Evolutionary conservation across 2,888 invertebrate genomes (phyloP), one percentile per base, ranked within the genome.

Genomic region (Agrotis clavis): DNA sequence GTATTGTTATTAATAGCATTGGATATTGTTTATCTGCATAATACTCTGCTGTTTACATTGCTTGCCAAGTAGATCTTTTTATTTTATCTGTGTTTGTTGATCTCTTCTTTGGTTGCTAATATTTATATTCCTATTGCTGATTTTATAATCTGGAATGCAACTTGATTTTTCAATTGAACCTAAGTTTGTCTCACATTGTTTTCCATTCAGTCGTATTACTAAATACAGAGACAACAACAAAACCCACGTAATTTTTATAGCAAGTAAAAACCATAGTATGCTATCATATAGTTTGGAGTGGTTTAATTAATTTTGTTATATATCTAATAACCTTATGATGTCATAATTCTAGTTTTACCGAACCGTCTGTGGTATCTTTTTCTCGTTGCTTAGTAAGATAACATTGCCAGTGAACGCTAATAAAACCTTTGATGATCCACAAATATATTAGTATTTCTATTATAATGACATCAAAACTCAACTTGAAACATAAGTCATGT

Each of bases 401-500:
- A 5, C 7, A 57, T 47, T 35, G 68, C 30, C n/a, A 21, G 25
- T 19, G 14, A 41, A 18, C 25, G 30, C 9, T 25, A 53, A 13
- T 47, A 1, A 4, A 35, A 57, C 18, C 14, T 57, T 30, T 77
- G 5, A 59, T 47, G 47, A 45, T 13, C n/a, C n/a, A 56, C 30
- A 25, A 54, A 48, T 16, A 67, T 13, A 59, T n/a, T n/a, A 53
- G 41, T 56, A 61, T 48, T 77, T 51, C 13, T 70, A 81, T 60
- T 56, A 30, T 51, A 79, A 68, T 51, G 0, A 45, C 25, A 64
- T 56, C 7, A 57, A 21, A 62, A 68, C 21, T 59, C 25, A 41
- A 50, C 56, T 71, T 67, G 64, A 71, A 73, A 71, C 69, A 67
- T 67, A n/a, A n/a, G 75, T 71, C 67, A 57, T 56, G 54, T 64